A percentile compares a stretch with the other conserved stretches of the same genome.
Conservation (phyloP, 1,140 invertebrate species). For the Solen grandis region DNA sequence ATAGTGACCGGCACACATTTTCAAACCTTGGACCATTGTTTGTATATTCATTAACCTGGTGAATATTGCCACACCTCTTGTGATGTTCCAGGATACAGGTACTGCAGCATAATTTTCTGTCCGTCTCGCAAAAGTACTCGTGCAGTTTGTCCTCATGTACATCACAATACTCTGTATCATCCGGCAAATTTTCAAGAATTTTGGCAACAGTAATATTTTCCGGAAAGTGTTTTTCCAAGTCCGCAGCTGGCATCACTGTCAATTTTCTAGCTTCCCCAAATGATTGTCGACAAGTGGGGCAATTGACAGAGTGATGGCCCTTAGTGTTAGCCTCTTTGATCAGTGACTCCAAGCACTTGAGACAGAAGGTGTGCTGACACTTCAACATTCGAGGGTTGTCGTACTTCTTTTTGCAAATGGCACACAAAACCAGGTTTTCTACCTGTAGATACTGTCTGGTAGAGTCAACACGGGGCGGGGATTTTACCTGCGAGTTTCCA, state of each 20-base stretch:
- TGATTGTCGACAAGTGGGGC: constrained; percentile 44
- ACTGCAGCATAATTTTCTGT: constrained; percentile 27
- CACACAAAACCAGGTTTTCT: constrained; percentile 30
- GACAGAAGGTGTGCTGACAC: constrained; percentile 62
- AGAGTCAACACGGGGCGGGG: no score
- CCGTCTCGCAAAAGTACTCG: constrained; percentile 48
- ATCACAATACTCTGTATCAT: constrained; percentile 42
- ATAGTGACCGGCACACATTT: not conserved
- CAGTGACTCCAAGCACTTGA: constrained; percentile 44
- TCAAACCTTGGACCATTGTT: not conserved
- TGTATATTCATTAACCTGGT: constrained; percentile 29
- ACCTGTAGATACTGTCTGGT: constrained; percentile 17
- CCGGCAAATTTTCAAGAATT: constrained; percentile 47
- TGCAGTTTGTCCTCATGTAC: constrained; percentile 45
- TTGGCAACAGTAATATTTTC: constrained; percentile 38
- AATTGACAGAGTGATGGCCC: not conserved
- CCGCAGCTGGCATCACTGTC: not conserved
- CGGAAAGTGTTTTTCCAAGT: constrained; percentile 21
- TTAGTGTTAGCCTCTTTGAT: constrained; percentile 1
- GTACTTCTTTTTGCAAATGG: constrained; percentile 51
- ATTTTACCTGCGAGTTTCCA: no score
- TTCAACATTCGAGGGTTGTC: constrained; percentile 45
- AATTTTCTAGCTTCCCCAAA: not conserved
- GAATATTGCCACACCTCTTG: constrained; percentile 22
- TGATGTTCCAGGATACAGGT: constrained; percentile 29